Conservation (phyloP, 1,140 invertebrate species). For the Psilanteris sp. region DNA sequence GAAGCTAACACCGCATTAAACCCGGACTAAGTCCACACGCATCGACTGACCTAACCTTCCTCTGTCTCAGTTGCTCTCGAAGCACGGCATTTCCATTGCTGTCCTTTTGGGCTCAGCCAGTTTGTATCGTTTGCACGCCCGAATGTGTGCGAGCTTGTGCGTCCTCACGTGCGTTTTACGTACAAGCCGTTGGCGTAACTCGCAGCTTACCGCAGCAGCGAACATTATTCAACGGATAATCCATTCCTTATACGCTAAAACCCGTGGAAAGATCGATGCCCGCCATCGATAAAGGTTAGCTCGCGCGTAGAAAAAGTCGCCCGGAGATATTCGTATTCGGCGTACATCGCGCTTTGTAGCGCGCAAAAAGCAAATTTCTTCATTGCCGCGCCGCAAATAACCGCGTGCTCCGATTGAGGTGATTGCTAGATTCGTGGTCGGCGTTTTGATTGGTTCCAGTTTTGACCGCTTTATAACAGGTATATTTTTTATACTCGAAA, state of each 20-base stretch:
- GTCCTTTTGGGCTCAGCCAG: slow-evolving; percentile 62
- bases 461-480: no score
- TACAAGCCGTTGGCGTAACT: slow-evolving; percentile 54
- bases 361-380: no score
- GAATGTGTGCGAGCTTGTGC: slow-evolving; percentile 55
- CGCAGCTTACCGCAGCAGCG: slow-evolving; percentile 64
- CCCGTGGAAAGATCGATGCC: slow-evolving; percentile 67
- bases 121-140: slow-evolving; percentile 45
- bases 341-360: no score
- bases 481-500: no score
- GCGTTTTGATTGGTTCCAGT: no score
- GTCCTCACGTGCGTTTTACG: slow-evolving; percentile 60
- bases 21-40: slow-evolving; percentile 69
- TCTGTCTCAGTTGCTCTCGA: slow-evolving; percentile 40
- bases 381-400: no score
- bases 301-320: slow-evolving; percentile 14
- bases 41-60: slow-evolving; percentile 52
- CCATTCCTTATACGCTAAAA: slow-evolving; percentile 74
- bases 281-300: slow-evolving; percentile 55
- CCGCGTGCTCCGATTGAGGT: no score
- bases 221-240: slow-evolving; percentile 77
- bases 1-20: slow-evolving; percentile 73
- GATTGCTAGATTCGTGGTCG: no score
- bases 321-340: no score
- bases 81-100: slow-evolving; percentile 29